Conservation (phyloP, 2,797 vertebrate genomes). For the Phalanger gymnotis region DNA sequence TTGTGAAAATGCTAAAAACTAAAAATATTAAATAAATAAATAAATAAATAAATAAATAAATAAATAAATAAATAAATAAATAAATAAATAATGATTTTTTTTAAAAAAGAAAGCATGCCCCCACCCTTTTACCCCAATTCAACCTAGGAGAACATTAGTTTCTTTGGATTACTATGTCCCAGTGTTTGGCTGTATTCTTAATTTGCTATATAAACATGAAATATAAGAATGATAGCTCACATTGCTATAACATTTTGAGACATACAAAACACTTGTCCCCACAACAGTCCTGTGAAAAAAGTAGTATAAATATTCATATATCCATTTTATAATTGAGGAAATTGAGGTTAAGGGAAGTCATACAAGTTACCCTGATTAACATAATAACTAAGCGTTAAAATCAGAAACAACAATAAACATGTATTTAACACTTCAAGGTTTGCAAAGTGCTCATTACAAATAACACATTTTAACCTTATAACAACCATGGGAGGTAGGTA, state of each 20-base stretch:
- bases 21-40: too few relatives aligned
- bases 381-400: background rate
- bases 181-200: background rate
- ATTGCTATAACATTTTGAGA: background rate
- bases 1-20: too few relatives aligned
- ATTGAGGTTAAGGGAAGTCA: background rate
- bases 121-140: background rate
- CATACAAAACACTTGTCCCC: background rate
- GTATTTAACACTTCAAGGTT: background rate
- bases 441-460: background rate
- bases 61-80: too few relatives aligned
- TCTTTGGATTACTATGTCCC: background rate
- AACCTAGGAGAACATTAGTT: background rate
- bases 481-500: background rate
- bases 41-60: too few relatives aligned
- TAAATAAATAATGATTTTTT: too few relatives aligned
- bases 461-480: background rate
- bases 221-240: background rate
- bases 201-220: background rate
- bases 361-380: background rate
- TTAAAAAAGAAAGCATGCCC: too few relatives aligned
- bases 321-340: background rate
- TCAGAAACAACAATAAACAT: background rate
- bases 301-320: background rate
- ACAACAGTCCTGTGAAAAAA: background rate